A percentile compares a stretch with the other conserved stretches of the same genome.
Conservation (phyloP, 2,797 vertebrate genomes). For the Ispidina picta region DNA sequence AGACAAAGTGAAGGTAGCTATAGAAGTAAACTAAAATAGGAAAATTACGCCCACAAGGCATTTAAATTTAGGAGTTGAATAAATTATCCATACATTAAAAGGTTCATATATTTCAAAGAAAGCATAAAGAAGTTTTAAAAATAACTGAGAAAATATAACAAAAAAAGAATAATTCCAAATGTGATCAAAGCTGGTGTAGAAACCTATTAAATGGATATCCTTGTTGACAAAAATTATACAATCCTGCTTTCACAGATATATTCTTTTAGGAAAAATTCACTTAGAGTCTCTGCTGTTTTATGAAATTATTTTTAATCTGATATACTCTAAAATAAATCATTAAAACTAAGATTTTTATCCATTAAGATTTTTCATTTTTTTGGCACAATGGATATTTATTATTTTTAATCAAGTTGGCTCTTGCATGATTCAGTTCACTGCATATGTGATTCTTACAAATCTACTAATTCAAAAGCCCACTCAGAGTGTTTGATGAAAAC, state of each 20-base stretch:
- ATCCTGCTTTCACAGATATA: not conserved
- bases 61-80: constrained; percentile 79
- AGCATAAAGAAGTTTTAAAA: constrained; percentile 70
- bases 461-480: not conserved
- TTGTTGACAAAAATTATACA: constrained; percentile 61
- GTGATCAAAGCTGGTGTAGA: constrained; percentile 66
- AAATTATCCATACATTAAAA: constrained; percentile 80
- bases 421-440: not conserved
- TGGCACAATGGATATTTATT: not conserved
- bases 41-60: constrained; percentile 75
- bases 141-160: constrained; percentile 70
- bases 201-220: constrained; percentile 67
- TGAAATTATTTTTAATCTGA: constrained; percentile 60
- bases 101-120: constrained; percentile 75
- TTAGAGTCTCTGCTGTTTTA: constrained; percentile 33
- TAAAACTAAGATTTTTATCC: not conserved
- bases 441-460: not conserved
- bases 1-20: constrained; percentile 75
- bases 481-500: not conserved
- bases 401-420: not conserved
- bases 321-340: constrained; percentile 18
- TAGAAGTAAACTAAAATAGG: constrained; percentile 77
- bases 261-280: constrained; percentile 10
- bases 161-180: constrained; percentile 76
- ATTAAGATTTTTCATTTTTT: constrained; percentile 24